A percentile compares a stretch with the other conserved stretches of the same genome.
These are phyloP conservation scores for Cephus cinctus DNA, from an alignment of 1,140 invertebrate genomes.

Conservation along the genomic window DNA sequence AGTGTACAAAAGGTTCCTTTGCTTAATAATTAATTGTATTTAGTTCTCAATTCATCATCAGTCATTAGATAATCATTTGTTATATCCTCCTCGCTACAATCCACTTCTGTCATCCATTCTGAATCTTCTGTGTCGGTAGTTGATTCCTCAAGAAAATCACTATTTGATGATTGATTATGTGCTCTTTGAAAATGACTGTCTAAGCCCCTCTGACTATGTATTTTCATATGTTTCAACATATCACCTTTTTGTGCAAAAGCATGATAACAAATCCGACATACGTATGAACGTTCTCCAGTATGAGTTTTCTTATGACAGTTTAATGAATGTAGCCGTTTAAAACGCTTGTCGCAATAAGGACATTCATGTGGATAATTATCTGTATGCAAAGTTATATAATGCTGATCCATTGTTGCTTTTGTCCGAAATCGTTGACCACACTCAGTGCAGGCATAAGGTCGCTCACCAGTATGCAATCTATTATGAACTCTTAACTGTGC, in stretches of 20 bases:
- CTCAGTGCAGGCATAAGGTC: constrained; percentile 67
- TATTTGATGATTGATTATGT: too few species aligned
- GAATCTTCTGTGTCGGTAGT: too few species aligned
- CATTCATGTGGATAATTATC: constrained; percentile 61
- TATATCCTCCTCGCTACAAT: too few species aligned
- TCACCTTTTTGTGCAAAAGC: constrained; percentile 69
- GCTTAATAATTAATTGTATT: too few species aligned
- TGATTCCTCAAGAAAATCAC: too few species aligned
- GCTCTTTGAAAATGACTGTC: too few species aligned
- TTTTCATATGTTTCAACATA: constrained; percentile 52
- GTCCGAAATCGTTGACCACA: constrained; percentile 68
- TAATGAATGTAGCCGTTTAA: constrained; percentile 6
- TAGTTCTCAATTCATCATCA: too few species aligned
- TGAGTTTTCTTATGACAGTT: constrained; percentile 72
- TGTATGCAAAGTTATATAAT: constrained; percentile 89
- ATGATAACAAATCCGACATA: constrained; percentile 66
- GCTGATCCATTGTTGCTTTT: constrained; percentile 52
- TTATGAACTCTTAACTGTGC: constrained; percentile 72
- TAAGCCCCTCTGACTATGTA: too few species aligned
- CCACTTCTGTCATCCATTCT: too few species aligned
- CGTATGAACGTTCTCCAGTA: constrained; percentile 73
- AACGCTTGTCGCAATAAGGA: constrained; percentile 9
- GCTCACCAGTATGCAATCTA: constrained; percentile 77
- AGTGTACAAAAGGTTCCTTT: too few species aligned
- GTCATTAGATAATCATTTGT: too few species aligned